Percentiles rank a stretch among this genome's conserved stretches.
phyloP scores from a whole-genome alignment of 2,888 invertebrate species.

The Agriopis aurantiaria region DNA sequence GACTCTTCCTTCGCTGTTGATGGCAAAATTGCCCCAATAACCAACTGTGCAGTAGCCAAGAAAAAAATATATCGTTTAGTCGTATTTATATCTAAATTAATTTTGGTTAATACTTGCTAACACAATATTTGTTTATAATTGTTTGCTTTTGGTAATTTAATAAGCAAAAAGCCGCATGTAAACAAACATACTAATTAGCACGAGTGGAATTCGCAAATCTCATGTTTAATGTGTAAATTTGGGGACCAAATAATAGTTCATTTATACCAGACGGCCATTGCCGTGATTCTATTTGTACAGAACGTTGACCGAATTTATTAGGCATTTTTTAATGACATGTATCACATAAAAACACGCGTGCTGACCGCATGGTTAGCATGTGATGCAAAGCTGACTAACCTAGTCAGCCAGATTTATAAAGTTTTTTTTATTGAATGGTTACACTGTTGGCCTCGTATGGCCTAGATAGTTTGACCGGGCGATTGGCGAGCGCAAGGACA shows the following conservation, averaged over 20 bases:
- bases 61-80: background rate
- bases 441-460: too few species aligned
- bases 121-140: background rate
- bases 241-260: background rate
- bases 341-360: background rate
- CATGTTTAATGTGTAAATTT: conserved; percentile 15
- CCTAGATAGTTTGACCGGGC: too few species aligned
- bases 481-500: too few species aligned
- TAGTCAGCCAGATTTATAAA: background rate
- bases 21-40: too few species aligned
- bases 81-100: background rate
- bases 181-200: conserved; percentile 23
- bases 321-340: background rate
- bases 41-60: too few species aligned
- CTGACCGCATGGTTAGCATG: conserved; percentile 1
- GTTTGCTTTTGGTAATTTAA: background rate
- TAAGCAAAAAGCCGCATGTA: conserved; percentile 2
- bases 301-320: conserved; percentile 10
- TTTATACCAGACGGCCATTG: conserved; percentile 4
- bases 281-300: conserved; percentile 8
- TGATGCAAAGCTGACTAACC: background rate
- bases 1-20: too few species aligned
- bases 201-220: conserved; percentile 15
- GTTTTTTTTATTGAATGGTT: too few species aligned
- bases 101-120: background rate